Base-by-base conservation (phyloP, 2,888 invertebrate genomes). In the Elegia similella region DNA sequence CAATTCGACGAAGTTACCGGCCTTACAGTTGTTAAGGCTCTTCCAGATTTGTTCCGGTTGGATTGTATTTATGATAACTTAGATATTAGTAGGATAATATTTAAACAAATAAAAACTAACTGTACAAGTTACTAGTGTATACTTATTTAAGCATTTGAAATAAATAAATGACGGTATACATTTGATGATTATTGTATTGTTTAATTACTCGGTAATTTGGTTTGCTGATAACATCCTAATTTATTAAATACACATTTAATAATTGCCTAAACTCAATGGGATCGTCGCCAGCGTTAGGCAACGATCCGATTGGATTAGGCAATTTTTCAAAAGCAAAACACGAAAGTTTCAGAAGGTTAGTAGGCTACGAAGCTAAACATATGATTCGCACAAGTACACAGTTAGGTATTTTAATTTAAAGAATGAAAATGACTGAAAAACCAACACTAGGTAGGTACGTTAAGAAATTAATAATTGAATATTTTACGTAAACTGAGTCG, bases 21-120 rank as follows among this genome's bases (percentile, higher is more conserved):
- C 78, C 79, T 80, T 70, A 73, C 67, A 70, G 70, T 72, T 68
- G 67, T 67, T 72, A 65, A 78, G 74, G 72, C 67, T 79, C 72
- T 73, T 76, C 67, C 71, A 75, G 65, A 80, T 82, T 81, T 72
- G 80, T 86, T 85, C 84, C 83, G 80, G 76, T 77, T 65, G 57
- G 61, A 56, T 62, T 57, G 59, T 61, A 32, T 38, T 38, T 38
- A 38, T 38, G 38, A 38, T 5, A n/a, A 38, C 38, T 38, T 38
- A 38, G 38, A 38, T 12, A 38, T 38, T 38, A 12, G 38, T 38
- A 38, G n/a, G 3, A 23, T 5, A 23, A 23, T 3, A 3, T 23
- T 23, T 23, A 23, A 23, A 23, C 5, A 23, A 23, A 23, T 23
- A 23, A 5, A 5, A 23, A 23, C 2, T 2, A 23, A 23, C 2